Conservation (phyloP, 2,113 vertebrate species). For the Petaurus breviceps region DNA sequence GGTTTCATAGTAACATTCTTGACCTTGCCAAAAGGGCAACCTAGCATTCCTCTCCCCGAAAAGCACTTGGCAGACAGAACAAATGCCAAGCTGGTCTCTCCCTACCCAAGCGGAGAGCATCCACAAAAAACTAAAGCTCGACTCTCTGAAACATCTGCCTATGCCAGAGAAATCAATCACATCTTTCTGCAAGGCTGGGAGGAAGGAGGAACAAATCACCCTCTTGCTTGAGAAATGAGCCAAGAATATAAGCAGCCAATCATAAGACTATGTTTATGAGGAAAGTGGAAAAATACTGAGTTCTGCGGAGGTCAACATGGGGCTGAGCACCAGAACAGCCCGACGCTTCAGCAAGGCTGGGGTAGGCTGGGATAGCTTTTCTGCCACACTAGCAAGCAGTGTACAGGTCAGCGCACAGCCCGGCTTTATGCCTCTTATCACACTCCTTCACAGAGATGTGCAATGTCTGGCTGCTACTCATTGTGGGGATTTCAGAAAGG, state of each 20-base stretch:
- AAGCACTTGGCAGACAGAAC: slow-evolving; percentile 28
- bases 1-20: neutral
- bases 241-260: neutral
- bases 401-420: neutral
- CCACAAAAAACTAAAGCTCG: slow-evolving; percentile 32
- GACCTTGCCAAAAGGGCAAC: neutral
- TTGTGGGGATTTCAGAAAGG: neutral
- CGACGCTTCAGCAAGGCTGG: slow-evolving; percentile 27
- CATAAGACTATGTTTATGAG: neutral
- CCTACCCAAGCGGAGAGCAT: slow-evolving; percentile 4
- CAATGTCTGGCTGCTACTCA: slow-evolving; percentile 30
- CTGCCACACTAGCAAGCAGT: neutral
- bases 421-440: neutral
- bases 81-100: slow-evolving; percentile 22
- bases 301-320: neutral
- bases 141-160: slow-evolving; percentile 53
- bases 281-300: slow-evolving; percentile 32
- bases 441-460: slow-evolving; percentile 31
- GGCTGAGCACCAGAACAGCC: slow-evolving; percentile 1
- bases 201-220: slow-evolving; percentile 27
- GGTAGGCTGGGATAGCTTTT: neutral
- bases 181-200: neutral
- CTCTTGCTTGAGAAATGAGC: slow-evolving; percentile 19
- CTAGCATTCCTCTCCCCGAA: neutral
- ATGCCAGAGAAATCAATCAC: slow-evolving; percentile 34